Base-by-base conservation (phyloP, 2,888 invertebrate species). In the Acleris literana region DNA sequence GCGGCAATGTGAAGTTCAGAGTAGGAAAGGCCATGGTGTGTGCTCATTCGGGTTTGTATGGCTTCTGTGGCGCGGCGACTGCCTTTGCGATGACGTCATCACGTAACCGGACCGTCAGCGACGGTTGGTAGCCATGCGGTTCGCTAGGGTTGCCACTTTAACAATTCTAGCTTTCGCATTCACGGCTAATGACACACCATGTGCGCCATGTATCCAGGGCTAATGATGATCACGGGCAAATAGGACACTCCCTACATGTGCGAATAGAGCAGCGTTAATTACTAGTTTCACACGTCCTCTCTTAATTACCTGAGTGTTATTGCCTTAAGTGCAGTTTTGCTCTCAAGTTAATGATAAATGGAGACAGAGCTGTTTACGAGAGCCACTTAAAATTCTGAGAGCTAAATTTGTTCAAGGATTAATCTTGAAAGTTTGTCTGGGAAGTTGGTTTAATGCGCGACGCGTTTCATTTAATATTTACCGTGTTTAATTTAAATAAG, bases 71-170 rank as follows among this genome's bases (percentile, higher is more conserved):
- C 64, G 62, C 61, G 87, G 83, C 79, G 89, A 83, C 84, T 88
- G 90, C 87, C 85, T 83, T 81, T 81, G 78, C 70, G 78, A 70
- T 92, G 92, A 92, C 92, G 91, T 92, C 90, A 92, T 71, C 76
- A 65, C 75, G 79, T 77, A 81, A 84, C 83, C 81, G 79, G 76
- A 85, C 83, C 81, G 64, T 60, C 81, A 79, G 78, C 81, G 81
- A 78, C 82, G 74, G 80, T 80, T 82, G 17, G 49, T 22, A 22
- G 49, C 43, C 55, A 69, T 69, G 61, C 64, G 64, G 67, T 63
- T 13, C 53, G 29, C 11, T 63, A 65, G 54, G 53, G 69, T 22
- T 70, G 63, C 48, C 64, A 55, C 49, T 69, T 61, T 63, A 58
- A 51, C 46, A 39, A 39, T 39, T 39, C 39, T 39, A 39, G 39